Evolutionary conservation across 2,797 vertebrate genomes (phyloP), one percentile per base, ranked within the genome.

Genomic region (Oryzias sinensis): DNA sequence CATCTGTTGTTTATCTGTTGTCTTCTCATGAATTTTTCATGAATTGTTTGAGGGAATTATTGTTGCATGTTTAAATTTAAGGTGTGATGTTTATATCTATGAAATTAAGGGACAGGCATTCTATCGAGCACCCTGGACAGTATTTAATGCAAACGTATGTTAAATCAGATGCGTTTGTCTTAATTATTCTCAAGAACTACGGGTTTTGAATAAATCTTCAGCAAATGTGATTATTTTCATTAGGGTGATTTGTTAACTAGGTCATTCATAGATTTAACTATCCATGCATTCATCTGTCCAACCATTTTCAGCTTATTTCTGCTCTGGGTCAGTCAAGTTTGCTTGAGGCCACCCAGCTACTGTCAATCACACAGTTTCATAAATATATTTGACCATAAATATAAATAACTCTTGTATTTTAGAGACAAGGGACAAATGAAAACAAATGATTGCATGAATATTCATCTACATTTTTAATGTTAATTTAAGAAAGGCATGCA

Each of bases 221-320:
- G 65, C 65, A 80, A 80, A 76, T 59, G 45, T 54, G 45, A 64
- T 66, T 66, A 67, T 58, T 77, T 60, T 78, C 43, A 81, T 59
- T 67, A 81, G 82, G 65, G 67, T 70, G 7, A 53, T 33, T 65
- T 42, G n/a, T 64, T 43, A 15, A 15, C 15, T n/a, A 15, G 3
- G 9, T 11, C 11, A 37, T 37, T 9, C 1, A 37, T 37, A 37
- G 2, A 37, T 3, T 37, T 1, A 22, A 22, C 20, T 1, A 37
- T 37, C 11, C 9, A 11, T 37, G 3, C 9, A 37, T 37, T 8
- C 9, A 2, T 37, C 9, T 33, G 7, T 33, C 33, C 33, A 11
- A 37, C 9, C 9, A 37, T 37, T 37, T 37, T 3, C 33, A 3
- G 9, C 33, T 37, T 37, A 37, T 37, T 37, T 9, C 33, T 33